phyloP scores from a whole-genome alignment of 2,888 invertebrate genomes.

The Byasa hedistus region DNA sequence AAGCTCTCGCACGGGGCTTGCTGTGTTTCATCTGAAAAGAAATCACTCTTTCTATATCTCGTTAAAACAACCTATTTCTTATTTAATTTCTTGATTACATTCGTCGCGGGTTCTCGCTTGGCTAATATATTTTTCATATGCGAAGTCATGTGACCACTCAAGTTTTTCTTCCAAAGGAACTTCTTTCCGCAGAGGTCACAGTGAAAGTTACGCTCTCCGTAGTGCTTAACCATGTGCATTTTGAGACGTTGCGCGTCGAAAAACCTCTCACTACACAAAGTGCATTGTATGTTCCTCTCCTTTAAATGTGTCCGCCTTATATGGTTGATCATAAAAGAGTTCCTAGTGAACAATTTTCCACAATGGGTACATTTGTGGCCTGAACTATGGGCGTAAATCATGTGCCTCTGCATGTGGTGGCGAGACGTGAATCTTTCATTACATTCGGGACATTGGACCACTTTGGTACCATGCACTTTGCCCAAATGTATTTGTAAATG shows the following conservation, averaged over 20 bases:
- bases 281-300: constrained; percentile 62
- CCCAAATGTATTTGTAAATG: constrained; percentile 54
- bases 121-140: constrained; percentile 43
- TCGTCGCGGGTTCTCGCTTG: constrained; percentile 3
- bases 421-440: constrained; percentile 56
- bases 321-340: constrained; percentile 61
- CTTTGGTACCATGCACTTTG: constrained; percentile 51
- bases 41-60: constrained; percentile 55
- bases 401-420: constrained; percentile 57
- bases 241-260: constrained; percentile 57
- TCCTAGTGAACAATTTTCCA: constrained; percentile 54
- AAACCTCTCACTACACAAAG: constrained; percentile 55
- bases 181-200: constrained; percentile 80
- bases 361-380: constrained; percentile 62
- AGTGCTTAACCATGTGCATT: constrained; percentile 72
- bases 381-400: constrained; percentile 48
- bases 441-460: constrained; percentile 53
- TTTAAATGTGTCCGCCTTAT: constrained; percentile 58
- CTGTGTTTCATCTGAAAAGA: constrained; percentile 65
- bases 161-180: constrained; percentile 79
- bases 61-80: constrained; percentile 13
- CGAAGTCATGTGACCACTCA: constrained; percentile 74
- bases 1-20: constrained; percentile 52
- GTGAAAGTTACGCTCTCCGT: constrained; percentile 72
- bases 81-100: constrained; percentile 11